These are phyloP conservation scores for Channallabes apus DNA, from an alignment of 2,797 vertebrate species.

Conservation along the genomic window DNA sequence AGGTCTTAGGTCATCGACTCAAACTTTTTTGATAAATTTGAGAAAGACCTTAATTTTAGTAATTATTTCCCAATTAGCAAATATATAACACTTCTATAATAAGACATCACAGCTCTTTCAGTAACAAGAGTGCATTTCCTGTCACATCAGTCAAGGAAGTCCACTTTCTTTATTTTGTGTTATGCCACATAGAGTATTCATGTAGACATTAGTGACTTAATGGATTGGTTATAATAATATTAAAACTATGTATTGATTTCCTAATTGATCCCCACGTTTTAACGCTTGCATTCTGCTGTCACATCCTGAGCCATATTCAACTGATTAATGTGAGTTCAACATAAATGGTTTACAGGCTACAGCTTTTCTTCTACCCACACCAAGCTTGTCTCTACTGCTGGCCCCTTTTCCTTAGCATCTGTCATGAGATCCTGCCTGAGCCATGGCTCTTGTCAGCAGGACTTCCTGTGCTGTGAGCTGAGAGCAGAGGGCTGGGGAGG, in stretches of 20 bases:
- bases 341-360: slow-evolving; percentile 6
- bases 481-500: slow-evolving; percentile 58
- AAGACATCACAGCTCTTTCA: neutral
- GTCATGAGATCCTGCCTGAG: slow-evolving; percentile 57
- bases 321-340: neutral
- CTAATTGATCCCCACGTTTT: neutral
- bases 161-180: neutral
- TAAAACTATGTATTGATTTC: neutral
- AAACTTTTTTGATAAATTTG: neutral
- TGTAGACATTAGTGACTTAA: neutral
- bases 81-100: neutral
- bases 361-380: slow-evolving; percentile 38
- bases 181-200: slow-evolving; percentile 3
- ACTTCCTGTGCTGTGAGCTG: slow-evolving; percentile 58
- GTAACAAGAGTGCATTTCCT: neutral
- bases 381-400: slow-evolving; percentile 47
- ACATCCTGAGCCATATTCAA: neutral
- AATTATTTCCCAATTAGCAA: neutral
- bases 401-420: slow-evolving; percentile 57
- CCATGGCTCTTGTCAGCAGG: slow-evolving; percentile 58
- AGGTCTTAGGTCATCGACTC: neutral
- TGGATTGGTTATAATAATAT: neutral
- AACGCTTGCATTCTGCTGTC: neutral
- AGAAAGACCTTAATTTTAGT: neutral
- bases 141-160: slow-evolving; percentile 8